Evolutionary conservation across 2,888 invertebrate genomes (phyloP).

Genomic region (Melieria picta): DNA sequence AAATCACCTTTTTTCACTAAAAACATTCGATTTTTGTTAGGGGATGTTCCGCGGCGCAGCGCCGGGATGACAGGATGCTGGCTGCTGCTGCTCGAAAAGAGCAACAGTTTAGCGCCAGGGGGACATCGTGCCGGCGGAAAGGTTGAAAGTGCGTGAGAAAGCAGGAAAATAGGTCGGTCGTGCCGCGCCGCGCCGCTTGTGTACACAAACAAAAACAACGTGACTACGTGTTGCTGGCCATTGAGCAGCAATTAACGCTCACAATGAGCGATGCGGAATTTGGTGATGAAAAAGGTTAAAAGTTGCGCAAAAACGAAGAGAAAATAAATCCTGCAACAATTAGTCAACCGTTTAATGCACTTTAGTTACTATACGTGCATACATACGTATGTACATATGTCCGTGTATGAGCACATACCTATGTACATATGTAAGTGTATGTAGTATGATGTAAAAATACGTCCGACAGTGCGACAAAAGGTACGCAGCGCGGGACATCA

Average conservation of each 20-base stretch:
- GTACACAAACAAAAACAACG: no score
- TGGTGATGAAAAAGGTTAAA: constrained; percentile 15
- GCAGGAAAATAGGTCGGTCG: constrained; percentile 28
- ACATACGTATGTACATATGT: background rate
- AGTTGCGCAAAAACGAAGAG: constrained; percentile 4
- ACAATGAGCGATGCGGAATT: background rate
- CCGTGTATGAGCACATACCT: background rate
- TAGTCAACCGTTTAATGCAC: constrained; percentile 58
- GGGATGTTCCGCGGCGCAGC: constrained; percentile 46
- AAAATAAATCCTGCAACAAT: constrained; percentile 43
- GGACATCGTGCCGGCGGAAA: constrained; percentile 33
- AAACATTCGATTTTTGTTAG: constrained; percentile 49
- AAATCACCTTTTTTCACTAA: constrained; percentile 60
- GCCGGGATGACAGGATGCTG: constrained; percentile 18
- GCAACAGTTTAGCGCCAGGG: constrained; percentile 40
- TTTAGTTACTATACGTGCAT: background rate
- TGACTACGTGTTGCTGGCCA: no score
- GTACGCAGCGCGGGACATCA: no score
- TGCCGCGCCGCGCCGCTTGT: no score
- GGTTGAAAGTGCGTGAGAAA: constrained; percentile 60
- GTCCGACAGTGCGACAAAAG: no score
- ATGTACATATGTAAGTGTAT: no score
- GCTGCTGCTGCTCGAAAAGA: constrained; percentile 9
- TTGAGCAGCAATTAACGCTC: no score
- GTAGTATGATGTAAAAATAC: no score